These are phyloP conservation scores for Marmota monax DNA, from an alignment of 2,113 vertebrate genomes.

Conservation along the genomic window DNA sequence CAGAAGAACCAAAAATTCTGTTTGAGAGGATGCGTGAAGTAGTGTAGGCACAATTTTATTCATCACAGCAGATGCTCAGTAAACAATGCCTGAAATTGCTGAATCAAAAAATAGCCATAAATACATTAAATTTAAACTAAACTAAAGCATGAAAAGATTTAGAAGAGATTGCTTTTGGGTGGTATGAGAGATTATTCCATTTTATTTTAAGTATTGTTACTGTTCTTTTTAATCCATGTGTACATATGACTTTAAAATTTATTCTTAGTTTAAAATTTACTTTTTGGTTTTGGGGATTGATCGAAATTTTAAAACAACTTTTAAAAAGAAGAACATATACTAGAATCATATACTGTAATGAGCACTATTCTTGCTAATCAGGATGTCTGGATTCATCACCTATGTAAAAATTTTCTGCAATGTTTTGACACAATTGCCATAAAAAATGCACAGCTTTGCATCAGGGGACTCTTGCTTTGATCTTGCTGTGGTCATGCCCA, in stretches of 20 bases:
- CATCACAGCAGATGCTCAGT: neutral
- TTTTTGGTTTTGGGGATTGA: too few relatives aligned
- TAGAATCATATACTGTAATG: rapidly evolving
- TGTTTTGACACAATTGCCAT: too few relatives aligned
- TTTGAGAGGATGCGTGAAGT: neutral
- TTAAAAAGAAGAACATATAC: neutral
- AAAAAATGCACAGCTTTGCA: neutral
- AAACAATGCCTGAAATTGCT: neutral
- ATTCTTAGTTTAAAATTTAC: too few relatives aligned
- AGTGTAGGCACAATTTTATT: neutral
- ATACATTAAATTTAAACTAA: neutral
- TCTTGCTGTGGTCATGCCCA: neutral
- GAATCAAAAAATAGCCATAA: neutral
- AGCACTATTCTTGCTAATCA: rapidly evolving
- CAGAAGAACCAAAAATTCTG: neutral
- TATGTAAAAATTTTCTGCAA: neutral
- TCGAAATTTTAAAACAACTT: neutral
- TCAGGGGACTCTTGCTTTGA: neutral
- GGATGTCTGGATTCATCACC: neutral
- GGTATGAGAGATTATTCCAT: neutral
- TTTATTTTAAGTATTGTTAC: neutral
- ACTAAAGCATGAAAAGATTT: neutral
- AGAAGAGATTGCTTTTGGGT: neutral
- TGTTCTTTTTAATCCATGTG: neutral
- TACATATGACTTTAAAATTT: neutral